A percentile compares a stretch with the other conserved stretches of the same genome.
Evolutionary conservation across 1,140 invertebrate genomes (phyloP).

Genomic region (Nasonia longicornis): DNA sequence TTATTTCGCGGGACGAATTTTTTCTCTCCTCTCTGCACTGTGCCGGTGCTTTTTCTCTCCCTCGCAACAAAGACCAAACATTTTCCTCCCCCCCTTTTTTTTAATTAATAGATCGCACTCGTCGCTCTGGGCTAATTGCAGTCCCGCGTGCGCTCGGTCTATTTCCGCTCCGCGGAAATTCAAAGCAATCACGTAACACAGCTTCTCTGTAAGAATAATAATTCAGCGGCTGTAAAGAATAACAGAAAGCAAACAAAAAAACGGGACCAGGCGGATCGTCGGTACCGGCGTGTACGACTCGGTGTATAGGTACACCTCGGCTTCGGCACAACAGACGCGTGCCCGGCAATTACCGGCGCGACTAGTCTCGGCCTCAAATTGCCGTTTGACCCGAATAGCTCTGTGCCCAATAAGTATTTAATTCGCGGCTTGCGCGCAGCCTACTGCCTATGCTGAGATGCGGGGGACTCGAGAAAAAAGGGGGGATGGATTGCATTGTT

Average conservation of each 20-base stretch:
- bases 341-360: background rate
- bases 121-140: background rate
- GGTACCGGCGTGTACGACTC: constrained; percentile 7
- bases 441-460: too few species aligned
- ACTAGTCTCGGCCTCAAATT: constrained; percentile 37
- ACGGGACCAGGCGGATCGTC: background rate
- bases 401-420: constrained; percentile 42
- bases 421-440: background rate
- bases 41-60: too few species aligned
- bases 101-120: background rate
- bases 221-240: background rate
- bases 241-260: background rate
- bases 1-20: too few species aligned
- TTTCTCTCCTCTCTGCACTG: too few species aligned
- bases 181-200: background rate
- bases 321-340: background rate
- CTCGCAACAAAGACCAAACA: too few species aligned
- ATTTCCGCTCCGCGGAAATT: background rate
- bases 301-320: background rate
- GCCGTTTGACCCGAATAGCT: constrained; percentile 45
- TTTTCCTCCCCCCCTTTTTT: too few species aligned
- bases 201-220: background rate
- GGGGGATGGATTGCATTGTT: background rate
- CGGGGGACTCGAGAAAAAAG: background rate
- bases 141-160: background rate